A percentile compares a stretch with the other conserved stretches of the same genome.
Conservation (phyloP, 1,140 invertebrate genomes). For the Hylaeus anthracinus region DNA sequence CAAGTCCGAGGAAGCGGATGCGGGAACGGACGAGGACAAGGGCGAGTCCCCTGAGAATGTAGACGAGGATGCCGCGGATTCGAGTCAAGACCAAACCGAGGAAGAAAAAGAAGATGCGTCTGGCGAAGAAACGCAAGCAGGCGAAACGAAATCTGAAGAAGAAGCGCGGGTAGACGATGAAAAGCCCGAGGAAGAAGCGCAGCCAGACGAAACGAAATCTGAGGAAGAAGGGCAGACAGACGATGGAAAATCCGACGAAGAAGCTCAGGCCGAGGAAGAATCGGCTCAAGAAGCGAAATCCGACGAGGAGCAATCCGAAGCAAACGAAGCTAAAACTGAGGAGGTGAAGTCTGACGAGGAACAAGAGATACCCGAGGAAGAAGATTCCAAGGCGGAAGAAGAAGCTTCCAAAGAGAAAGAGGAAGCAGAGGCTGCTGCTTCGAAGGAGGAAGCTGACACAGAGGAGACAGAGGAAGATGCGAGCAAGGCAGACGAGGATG, state of each 20-base stretch:
- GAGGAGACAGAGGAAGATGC: constrained; percentile 16
- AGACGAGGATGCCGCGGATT: constrained; percentile 22
- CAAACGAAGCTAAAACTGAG: constrained; percentile 30
- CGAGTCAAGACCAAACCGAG: constrained; percentile 12
- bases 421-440: constrained; percentile 27
- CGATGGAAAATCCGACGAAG: constrained; percentile 54
- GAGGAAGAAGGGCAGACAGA: constrained; percentile 44
- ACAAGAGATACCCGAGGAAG: constrained; percentile 41
- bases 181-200: constrained; percentile 22
- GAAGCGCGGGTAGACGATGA: background rate
- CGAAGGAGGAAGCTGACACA: constrained; percentile 26
- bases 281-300: constrained; percentile 59
- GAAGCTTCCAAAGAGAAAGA: constrained; percentile 41
- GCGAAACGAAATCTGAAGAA: constrained; percentile 21
- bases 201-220: constrained; percentile 48
- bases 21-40: constrained; percentile 42
- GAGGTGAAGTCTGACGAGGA: constrained; percentile 40
- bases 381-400: constrained; percentile 34
- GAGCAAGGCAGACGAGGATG: constrained; percentile 8
- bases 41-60: constrained; percentile 31
- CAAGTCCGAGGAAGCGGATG: constrained; percentile 28
- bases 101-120: constrained; percentile 4
- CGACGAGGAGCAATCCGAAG: constrained; percentile 52
- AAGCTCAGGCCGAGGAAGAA: constrained; percentile 53
- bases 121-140: constrained; percentile 24